Percentiles rank a stretch among this genome's conserved stretches.
These are phyloP conservation scores for Morelia viridis DNA, from an alignment of 2,797 vertebrate genomes.

Conservation along the genomic window DNA sequence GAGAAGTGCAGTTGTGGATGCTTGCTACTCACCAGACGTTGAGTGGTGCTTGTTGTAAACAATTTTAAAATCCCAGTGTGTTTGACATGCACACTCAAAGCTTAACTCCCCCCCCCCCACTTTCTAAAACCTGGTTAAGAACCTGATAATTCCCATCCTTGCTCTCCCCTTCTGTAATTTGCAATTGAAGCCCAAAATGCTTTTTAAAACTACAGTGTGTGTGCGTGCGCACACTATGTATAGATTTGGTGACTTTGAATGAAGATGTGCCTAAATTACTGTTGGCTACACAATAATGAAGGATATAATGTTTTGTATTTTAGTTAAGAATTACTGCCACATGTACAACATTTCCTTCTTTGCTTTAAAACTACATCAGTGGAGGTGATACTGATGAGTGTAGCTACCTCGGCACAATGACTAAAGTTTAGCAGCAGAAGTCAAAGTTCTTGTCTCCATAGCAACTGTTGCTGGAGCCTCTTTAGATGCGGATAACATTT, in stretches of 20 bases:
- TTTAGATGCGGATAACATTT: conserved; percentile 40
- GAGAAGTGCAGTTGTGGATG: not conserved
- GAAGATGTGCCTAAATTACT: not conserved
- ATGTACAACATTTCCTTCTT: not conserved
- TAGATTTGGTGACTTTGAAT: not conserved
- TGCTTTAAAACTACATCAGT: not conserved
- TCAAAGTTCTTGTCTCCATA: conserved; percentile 71
- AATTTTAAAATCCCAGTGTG: not conserved
- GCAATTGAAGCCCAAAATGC: not conserved
- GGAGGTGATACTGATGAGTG: conserved; percentile 41
- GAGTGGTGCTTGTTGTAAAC: not conserved
- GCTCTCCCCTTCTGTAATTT: conserved; percentile 2
- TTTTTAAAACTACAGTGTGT: not conserved
- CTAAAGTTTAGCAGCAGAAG: conserved; percentile 55
- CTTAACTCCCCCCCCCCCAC: not conserved
- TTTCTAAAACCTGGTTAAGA: not conserved
- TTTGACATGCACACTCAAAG: not conserved
- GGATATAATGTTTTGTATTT: not conserved
- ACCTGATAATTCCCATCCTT: not conserved
- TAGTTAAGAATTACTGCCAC: not conserved
- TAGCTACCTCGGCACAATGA: conserved; percentile 44
- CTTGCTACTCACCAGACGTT: not conserved
- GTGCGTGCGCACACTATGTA: not conserved
- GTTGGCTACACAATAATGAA: not conserved
- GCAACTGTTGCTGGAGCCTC: conserved; percentile 58